These are phyloP conservation scores for Meteorus sp. DNA, from an alignment of 1,140 invertebrate genomes.

Conservation along the genomic window DNA sequence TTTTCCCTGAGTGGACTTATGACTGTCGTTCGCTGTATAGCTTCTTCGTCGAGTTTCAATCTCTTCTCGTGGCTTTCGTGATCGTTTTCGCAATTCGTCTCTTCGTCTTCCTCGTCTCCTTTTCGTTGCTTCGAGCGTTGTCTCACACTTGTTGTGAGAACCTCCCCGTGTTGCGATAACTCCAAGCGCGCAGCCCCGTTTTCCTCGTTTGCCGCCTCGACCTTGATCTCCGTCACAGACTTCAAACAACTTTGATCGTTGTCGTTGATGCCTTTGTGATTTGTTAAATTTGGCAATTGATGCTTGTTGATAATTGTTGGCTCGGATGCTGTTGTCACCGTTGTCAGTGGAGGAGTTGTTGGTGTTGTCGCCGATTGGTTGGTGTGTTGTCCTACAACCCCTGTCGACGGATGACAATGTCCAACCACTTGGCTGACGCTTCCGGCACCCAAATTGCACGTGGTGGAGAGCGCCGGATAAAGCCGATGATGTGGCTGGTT, in stretches of 20 bases:
- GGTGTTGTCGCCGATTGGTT: slow-evolving; percentile 10
- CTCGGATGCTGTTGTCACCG: slow-evolving; percentile 36
- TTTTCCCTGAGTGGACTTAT: slow-evolving; percentile 44
- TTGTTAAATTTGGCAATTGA: slow-evolving; percentile 30
- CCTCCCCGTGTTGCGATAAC: slow-evolving; percentile 21
- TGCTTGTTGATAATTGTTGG: slow-evolving; percentile 8
- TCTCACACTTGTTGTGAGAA: slow-evolving; percentile 13
- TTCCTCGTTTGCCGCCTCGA: slow-evolving; percentile 26
- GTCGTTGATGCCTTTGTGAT: slow-evolving; percentile 29
- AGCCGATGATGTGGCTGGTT: slow-evolving; percentile 66
- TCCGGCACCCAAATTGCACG: slow-evolving; percentile 28
- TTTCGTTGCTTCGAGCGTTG: slow-evolving; percentile 14
- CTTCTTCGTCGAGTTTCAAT: slow-evolving; percentile 43
- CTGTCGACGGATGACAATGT: slow-evolving; percentile 33
- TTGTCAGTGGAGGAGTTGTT: slow-evolving; percentile 35
- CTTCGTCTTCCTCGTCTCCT: slow-evolving; percentile 36
- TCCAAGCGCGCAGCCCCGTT: slow-evolving; percentile 17
- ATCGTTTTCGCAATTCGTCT: slow-evolving; percentile 33
- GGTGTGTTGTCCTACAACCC: slow-evolving; percentile 34
- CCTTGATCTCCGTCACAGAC: slow-evolving; percentile 30
- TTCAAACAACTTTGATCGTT: too few relatives aligned
- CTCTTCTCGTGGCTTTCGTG: slow-evolving; percentile 34
- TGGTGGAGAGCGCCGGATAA: slow-evolving; percentile 48
- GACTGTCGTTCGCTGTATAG: slow-evolving; percentile 19
- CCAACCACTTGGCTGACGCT: slow-evolving; percentile 22